Base-by-base conservation (phyloP, 2,888 invertebrate genomes). In the Catocala fraxini region DNA sequence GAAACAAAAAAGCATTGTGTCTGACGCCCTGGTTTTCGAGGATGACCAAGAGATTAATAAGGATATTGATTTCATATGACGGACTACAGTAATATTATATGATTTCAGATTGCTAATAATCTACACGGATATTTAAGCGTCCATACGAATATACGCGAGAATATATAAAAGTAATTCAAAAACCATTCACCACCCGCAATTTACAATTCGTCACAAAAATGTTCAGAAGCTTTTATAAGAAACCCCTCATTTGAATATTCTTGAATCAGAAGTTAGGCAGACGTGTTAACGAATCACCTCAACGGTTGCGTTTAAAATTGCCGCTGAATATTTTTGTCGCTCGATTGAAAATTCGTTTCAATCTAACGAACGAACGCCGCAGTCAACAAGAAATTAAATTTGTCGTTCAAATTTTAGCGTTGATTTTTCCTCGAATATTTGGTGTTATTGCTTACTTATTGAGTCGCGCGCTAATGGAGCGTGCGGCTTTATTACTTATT, bases 311-410 rank as follows among this genome's bases (percentile, higher is more conserved):
- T 80, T 80, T 75, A 72, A 83, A 83, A 83, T 83, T 81, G 77
- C 68, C 75, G 77, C 57, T 64, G 82, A 86, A 87, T 85, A 85
- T 86, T 85, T 80, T 82, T 79, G 80, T 73, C 79, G 82, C 77
- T 83, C 85, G 85, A 87, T 87, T 89, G 85, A 83, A 89, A 89
- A 85, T 87, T 85, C 85, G 83, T 81, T 87, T 86, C 83, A 83
- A 80, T 85, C 87, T 89, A 89, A 88, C 89, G 86, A 87, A 70
- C 76, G 79, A 69, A 78, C 82, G 75, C 64, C 86, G 80, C 85
- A 85, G 86, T 87, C 89, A 87, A 88, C 86, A 89, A 85, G 84
- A 88, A 89, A 89, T 88, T 89, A 81, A 88, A 87, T 88, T 89
- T 84, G 81, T 79, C 79, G 83, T 78, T 76, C 77, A 83, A 85